Base-by-base conservation (phyloP, 1,140 invertebrate genomes). In the Neodiprion virginianus region DNA sequence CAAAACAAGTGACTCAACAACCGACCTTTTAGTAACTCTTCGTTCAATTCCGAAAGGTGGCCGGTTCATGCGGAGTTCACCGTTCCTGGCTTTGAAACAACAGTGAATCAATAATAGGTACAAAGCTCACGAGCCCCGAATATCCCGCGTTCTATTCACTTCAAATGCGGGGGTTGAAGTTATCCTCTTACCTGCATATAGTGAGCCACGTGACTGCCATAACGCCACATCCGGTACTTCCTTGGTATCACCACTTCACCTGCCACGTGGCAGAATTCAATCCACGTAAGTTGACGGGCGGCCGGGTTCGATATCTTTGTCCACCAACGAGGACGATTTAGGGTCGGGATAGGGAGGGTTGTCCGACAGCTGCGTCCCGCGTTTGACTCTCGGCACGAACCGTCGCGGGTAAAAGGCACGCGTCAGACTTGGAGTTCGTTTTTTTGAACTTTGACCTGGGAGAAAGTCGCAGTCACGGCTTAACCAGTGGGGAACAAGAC, bases 251-350 rank as follows among this genome's bases (percentile, higher is more conserved):
- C 53, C 80, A 73, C 84, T 85, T 85, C 83, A 87, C 83, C 83
- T 86, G 85, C 77, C 85, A 87, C 85, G 85, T 87, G 86, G 74
- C 84, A 75, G 81, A 82, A 83, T 85, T 82, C 80, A 79, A 79
- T 82, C 80, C 11, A 61, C 53, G 0, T 61, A 61, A 61, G 53
- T 61, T 61, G 53, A 61, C 77, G 67, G 72, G 75, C 69, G 69
- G 71, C 23, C n/a, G 23, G 61, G 8, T 48, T 69, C 17, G 47
- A 67, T 23, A 68, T 14, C 53, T 61, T 17, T 61, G 53, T 70
- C 14, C 50, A 49, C 23, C 23, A 49, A 28, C 66, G 40, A 48
- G 14, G 65, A 17, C 53, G 8, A 61, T 61, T 61, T 61, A 17
- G 21, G 21, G 28, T 21, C 14, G n/a, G 65, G 23, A 67, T 71